Evolutionary conservation across 2,113 vertebrate species (phyloP).

Genomic region (Tyrannus savana): DNA sequence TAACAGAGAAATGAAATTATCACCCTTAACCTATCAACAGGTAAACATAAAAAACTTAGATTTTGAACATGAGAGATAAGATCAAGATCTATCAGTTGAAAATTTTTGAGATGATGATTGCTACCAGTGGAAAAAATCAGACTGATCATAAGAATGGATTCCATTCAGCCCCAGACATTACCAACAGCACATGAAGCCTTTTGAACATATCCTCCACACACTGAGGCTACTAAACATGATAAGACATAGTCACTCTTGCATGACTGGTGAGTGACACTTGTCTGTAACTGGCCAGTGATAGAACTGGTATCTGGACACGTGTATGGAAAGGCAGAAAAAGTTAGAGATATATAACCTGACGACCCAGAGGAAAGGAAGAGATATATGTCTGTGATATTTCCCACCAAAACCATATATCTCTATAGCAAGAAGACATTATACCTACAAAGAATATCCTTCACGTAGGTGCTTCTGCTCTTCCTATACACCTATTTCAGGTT

Average conservation of each 20-base stretch:
- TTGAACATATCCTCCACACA: background rate
- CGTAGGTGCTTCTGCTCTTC: background rate
- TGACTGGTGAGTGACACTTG: background rate
- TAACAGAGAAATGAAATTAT: background rate
- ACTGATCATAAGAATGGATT: background rate
- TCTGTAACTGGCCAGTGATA: background rate
- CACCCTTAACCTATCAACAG: background rate
- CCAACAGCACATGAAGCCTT: background rate
- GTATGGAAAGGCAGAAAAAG: background rate
- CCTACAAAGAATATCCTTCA: background rate
- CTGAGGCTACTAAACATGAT: background rate
- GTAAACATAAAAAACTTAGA: background rate
- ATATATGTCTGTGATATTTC: background rate
- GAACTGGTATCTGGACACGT: background rate
- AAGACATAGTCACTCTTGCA: background rate
- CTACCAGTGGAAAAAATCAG: background rate
- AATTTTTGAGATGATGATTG: background rate
- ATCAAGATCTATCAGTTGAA: background rate
- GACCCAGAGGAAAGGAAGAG: background rate
- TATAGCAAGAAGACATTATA: background rate
- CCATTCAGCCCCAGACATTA: background rate
- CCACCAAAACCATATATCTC: background rate
- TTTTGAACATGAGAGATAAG: background rate
- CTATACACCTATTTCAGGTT: background rate
- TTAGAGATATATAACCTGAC: background rate